phyloP scores from a whole-genome alignment of 2,797 vertebrate genomes.

The Gymnocypris eckloni region DNA sequence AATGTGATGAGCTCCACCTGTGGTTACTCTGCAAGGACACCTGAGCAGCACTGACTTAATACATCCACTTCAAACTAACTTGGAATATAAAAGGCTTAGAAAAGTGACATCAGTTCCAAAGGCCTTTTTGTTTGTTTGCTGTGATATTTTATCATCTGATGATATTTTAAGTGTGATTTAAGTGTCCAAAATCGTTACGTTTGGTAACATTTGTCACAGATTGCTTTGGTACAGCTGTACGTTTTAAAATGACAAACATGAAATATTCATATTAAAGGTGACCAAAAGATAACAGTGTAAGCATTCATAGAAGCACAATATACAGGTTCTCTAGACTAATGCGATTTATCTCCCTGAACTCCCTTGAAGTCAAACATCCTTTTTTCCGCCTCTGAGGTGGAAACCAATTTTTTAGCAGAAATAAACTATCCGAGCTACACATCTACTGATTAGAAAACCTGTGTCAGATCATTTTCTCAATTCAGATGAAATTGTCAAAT shows the following conservation, averaged over 20 bases:
- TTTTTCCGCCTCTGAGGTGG: constrained; percentile 62
- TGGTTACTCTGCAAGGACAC: not conserved
- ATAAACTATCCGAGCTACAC: constrained; percentile 71
- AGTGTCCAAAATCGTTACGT: not conserved
- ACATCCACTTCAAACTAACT: not conserved
- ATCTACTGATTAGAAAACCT: constrained; percentile 77
- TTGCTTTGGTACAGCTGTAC: constrained; percentile 22
- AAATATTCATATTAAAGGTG: constrained; percentile 65
- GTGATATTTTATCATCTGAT: not conserved
- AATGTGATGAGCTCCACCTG: not conserved
- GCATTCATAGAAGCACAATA: constrained; percentile 65
- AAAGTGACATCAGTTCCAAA: not conserved
- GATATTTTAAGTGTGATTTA: not conserved
- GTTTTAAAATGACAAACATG: constrained; percentile 49
- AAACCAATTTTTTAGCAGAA: constrained; percentile 65
- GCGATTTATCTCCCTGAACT: constrained; percentile 69
- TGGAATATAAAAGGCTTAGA: not conserved
- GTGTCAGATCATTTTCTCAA: constrained; percentile 77
- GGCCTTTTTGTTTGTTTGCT: not conserved
- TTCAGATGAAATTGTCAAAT: constrained; percentile 75
- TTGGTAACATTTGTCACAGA: constrained; percentile 56
- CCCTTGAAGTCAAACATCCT: constrained; percentile 63
- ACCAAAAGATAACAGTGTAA: constrained; percentile 44
- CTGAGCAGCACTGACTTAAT: not conserved
- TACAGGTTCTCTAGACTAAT: constrained; percentile 71